Conservation (phyloP, 2,113 vertebrate genomes). For the Melanotaenia duboulayi region DNA sequence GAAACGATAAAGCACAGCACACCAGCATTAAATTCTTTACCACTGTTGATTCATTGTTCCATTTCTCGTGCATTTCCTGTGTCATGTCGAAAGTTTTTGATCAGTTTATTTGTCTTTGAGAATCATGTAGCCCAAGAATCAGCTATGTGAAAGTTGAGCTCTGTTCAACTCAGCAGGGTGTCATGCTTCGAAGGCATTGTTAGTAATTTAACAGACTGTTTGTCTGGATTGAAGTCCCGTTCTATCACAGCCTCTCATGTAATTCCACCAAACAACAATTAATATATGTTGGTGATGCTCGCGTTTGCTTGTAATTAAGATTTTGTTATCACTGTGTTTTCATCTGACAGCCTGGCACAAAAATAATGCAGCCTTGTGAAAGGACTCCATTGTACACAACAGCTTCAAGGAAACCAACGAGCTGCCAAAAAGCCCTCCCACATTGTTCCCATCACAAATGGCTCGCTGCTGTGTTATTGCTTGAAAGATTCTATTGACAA, state of each 20-base stretch:
- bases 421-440: constrained; percentile 51
- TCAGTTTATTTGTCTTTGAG: constrained; percentile 8
- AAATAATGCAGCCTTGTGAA: constrained; percentile 21
- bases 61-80: constrained; percentile 12
- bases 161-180: background rate
- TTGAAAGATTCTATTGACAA: constrained; percentile 56
- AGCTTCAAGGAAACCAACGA: constrained; percentile 25
- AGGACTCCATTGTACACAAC: constrained; percentile 18
- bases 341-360: constrained; percentile 34
- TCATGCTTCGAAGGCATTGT: constrained; percentile 2
- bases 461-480: constrained; percentile 31
- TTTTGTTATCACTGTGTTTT: constrained; percentile 20
- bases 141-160: constrained; percentile 1
- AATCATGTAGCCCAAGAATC: constrained; percentile 23
- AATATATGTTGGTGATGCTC: constrained; percentile 3
- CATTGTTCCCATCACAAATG: constrained; percentile 43
- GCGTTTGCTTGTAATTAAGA: constrained; percentile 34
- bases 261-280: constrained; percentile 10
- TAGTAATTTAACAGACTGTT: constrained; percentile 26
- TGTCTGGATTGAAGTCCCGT: background rate
- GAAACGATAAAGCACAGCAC: background rate
- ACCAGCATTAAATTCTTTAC: background rate
- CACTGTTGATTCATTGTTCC: constrained; percentile 25
- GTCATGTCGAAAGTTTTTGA: constrained; percentile 30
- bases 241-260: background rate